Evolutionary conservation across 92 coral and sea anemone species (phyloP).

Genomic region (Parazoanthus swiftii): DNA sequence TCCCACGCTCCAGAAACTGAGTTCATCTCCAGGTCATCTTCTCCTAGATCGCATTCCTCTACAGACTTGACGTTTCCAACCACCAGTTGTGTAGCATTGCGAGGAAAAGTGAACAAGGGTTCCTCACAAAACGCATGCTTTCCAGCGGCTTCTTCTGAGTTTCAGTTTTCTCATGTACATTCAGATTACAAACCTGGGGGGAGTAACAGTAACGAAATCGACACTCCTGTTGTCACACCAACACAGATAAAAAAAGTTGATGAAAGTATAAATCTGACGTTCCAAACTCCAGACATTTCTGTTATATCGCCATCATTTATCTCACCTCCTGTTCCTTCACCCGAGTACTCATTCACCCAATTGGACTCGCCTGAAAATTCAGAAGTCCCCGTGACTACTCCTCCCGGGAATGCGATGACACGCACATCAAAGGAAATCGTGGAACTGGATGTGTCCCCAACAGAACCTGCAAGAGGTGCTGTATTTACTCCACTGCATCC

Average conservation of each 20-base stretch:
- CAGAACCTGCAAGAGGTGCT: background rate
- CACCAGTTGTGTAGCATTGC: background rate
- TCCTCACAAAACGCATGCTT: background rate
- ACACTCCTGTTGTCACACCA: background rate
- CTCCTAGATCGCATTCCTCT: background rate
- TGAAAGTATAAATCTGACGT: background rate
- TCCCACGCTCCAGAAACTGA: background rate
- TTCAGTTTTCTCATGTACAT: slow-evolving; percentile 1
- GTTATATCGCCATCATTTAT: slow-evolving; percentile 34
- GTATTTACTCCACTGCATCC: background rate
- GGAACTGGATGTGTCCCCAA: background rate
- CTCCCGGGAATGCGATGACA: background rate
- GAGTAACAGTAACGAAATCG: background rate
- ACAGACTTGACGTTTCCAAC: background rate
- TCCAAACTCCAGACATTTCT: background rate
- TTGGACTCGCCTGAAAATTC: slow-evolving; percentile 14
- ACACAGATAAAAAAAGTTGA: background rate
- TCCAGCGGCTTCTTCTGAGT: background rate
- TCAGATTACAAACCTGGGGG: background rate
- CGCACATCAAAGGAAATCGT: background rate
- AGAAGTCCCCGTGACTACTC: background rate
- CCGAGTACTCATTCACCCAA: slow-evolving; percentile 56
- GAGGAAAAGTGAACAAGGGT: background rate
- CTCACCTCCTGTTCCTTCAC: slow-evolving; percentile 79
- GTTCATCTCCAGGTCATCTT: background rate